These are phyloP conservation scores for Yoshiicerus persimilis DNA, from an alignment of 1,140 invertebrate species.

Conservation along the genomic window DNA sequence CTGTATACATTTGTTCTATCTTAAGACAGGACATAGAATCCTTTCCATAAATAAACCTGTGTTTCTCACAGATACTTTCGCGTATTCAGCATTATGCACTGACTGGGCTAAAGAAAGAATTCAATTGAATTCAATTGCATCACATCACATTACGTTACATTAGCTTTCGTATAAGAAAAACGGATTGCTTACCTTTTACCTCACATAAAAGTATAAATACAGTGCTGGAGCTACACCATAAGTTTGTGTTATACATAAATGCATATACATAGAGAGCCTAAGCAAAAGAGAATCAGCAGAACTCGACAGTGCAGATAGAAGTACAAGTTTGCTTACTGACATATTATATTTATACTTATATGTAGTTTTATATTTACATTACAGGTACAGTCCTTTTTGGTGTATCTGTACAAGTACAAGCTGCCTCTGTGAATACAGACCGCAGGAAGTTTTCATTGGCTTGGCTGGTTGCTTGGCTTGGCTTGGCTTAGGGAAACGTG, in stretches of 20 bases:
- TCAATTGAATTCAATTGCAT: constrained; percentile 21
- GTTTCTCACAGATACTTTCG: neutral
- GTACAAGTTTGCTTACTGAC: too few relatives aligned
- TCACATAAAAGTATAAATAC: neutral
- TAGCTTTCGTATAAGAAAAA: neutral
- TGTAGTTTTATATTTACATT: too few relatives aligned
- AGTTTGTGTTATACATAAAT: neutral
- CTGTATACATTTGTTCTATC: neutral
- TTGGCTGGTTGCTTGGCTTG: neutral
- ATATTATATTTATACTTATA: too few relatives aligned
- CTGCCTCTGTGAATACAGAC: neutral
- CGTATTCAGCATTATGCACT: too few relatives aligned
- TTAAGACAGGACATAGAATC: neutral
- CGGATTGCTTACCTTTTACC: neutral
- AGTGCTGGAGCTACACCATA: neutral
- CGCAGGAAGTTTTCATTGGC: neutral
- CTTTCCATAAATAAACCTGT: neutral
- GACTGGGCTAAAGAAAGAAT: neutral
- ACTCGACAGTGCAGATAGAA: too few relatives aligned
- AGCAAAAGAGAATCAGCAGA: neutral
- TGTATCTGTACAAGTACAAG: neutral
- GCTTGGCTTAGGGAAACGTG: neutral
- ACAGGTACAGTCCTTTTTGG: too few relatives aligned
- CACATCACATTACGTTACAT: constrained; percentile 2
- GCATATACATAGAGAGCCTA: neutral